phyloP scores from a whole-genome alignment of 2,113 vertebrate genomes.

The Hemibagrus wyckioides region DNA sequence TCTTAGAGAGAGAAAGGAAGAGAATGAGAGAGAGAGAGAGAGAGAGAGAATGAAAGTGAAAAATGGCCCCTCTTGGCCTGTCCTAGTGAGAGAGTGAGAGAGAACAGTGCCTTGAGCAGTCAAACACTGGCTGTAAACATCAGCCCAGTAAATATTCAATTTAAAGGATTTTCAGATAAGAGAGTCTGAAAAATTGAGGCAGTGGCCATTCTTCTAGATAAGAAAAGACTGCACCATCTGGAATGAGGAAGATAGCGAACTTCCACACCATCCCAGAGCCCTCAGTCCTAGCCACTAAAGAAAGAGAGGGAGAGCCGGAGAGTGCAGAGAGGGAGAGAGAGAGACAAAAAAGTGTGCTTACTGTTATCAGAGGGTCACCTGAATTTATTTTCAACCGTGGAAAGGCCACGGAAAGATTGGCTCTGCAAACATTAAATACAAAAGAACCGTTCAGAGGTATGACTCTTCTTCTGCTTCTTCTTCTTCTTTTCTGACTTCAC shows the following conservation, averaged over 20 bases:
- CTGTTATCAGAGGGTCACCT: slow-evolving; percentile 76
- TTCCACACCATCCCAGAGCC: slow-evolving; percentile 76
- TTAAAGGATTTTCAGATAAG: slow-evolving; percentile 82
- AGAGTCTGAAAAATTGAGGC: slow-evolving; percentile 79
- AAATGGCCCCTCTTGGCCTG: slow-evolving; percentile 59
- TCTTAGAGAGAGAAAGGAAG: slow-evolving; percentile 42
- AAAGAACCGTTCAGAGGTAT: slow-evolving; percentile 25
- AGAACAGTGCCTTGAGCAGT: slow-evolving; percentile 68
- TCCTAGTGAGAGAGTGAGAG: slow-evolving; percentile 61
- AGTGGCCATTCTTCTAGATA: slow-evolving; percentile 82
- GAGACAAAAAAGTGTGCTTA: slow-evolving; percentile 60
- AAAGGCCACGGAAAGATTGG: slow-evolving; percentile 55
- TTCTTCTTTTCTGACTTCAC: neutral
- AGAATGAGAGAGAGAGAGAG: slow-evolving; percentile 38
- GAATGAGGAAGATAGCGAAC: slow-evolving; percentile 80
- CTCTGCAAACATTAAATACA: slow-evolving; percentile 62
- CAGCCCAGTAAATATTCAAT: slow-evolving; percentile 82
- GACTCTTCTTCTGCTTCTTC: slow-evolving; percentile 45
- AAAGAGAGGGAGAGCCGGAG: slow-evolving; percentile 29
- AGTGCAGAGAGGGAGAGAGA: slow-evolving; percentile 12
- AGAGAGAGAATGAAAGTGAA: slow-evolving; percentile 56
- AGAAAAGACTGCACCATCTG: slow-evolving; percentile 80
- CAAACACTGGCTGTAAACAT: slow-evolving; percentile 74
- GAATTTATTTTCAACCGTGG: slow-evolving; percentile 69
- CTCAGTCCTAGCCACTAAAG: slow-evolving; percentile 73